These are phyloP conservation scores for Equus przewalskii DNA, from an alignment of 2,113 vertebrate genomes.

Conservation along the genomic window DNA sequence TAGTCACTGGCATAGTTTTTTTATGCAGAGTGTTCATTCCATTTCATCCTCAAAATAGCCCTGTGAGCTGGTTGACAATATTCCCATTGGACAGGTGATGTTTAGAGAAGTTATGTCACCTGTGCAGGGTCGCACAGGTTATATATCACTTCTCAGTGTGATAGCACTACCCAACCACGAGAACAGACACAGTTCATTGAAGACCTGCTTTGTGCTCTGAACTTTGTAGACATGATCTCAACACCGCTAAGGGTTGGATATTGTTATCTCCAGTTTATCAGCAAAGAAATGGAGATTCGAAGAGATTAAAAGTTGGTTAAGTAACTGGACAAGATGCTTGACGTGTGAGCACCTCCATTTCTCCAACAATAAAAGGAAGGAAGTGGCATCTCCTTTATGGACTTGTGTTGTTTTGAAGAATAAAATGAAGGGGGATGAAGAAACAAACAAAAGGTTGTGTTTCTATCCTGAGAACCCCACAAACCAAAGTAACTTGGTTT, in stretches of 20 bases:
- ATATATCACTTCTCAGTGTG: not conserved
- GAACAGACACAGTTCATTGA: not conserved
- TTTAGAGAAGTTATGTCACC: not conserved
- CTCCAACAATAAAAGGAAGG: not conserved
- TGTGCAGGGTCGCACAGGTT: not conserved
- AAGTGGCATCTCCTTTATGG: not conserved
- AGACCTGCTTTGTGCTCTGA: not conserved
- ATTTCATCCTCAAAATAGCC: constrained; percentile 1
- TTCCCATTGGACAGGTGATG: not conserved
- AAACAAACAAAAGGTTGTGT: not conserved
- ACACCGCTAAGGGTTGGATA: not conserved
- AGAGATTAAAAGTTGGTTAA: not conserved
- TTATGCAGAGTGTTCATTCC: not conserved
- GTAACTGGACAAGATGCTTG: not conserved
- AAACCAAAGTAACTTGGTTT: not conserved
- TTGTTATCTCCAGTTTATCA: not conserved
- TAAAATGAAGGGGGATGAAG: not conserved
- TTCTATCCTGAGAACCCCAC: not conserved
- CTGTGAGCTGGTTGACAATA: not conserved
- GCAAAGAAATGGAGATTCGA: not conserved
- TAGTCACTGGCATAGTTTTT: not conserved
- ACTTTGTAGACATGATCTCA: not conserved
- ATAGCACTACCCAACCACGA: not conserved
- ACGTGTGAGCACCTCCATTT: not conserved
- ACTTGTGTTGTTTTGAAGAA: not conserved